Evolutionary conservation across 2,113 vertebrate species (phyloP).

Genomic region (Acanthisitta chloris): DNA sequence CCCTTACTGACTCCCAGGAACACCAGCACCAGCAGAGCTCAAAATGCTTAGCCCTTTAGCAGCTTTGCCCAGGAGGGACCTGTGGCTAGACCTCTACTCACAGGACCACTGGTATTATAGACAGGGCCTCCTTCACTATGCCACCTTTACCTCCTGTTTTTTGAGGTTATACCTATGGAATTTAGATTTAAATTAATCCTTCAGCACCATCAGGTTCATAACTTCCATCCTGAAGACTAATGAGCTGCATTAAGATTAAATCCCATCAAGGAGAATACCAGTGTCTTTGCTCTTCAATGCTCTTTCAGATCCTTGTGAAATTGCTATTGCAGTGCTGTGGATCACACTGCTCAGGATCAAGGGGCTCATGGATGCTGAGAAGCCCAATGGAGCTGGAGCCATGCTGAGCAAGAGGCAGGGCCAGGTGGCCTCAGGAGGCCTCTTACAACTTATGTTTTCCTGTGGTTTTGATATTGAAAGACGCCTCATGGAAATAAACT

Average conservation of each 20-base stretch:
- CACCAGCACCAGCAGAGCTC: neutral
- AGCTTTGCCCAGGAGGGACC: neutral
- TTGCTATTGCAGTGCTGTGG: fast-evolving
- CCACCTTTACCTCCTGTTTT: neutral
- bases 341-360: neutral
- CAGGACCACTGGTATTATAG: neutral
- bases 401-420: neutral
- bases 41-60: neutral
- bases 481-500: neutral
- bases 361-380: neutral
- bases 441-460: neutral
- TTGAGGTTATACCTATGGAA: neutral
- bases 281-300: neutral
- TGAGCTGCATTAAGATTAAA: conserved; percentile 9
- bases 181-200: conserved; percentile 4
- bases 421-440: neutral
- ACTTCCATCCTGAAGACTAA: neutral
- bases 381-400: neutral
- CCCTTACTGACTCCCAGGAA: neutral
- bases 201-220: neutral
- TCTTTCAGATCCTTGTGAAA: neutral
- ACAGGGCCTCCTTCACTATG: neutral
- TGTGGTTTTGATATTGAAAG: neutral
- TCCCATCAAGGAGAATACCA: neutral
- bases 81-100: neutral